Conservation (phyloP, 1,140 invertebrate species). For the Eumaeus atala region DNA sequence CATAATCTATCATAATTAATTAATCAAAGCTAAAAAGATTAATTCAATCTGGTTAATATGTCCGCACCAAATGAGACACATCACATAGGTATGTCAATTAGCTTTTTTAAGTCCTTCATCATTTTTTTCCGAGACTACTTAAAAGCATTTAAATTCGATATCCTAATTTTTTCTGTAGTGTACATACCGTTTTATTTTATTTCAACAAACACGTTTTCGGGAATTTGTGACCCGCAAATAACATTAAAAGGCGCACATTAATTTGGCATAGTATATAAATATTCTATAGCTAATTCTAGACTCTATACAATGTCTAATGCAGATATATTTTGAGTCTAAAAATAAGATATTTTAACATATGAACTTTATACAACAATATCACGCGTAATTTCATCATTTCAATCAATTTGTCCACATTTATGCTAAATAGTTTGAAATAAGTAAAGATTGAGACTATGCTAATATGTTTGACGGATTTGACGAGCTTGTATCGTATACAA, state of each 20-base stretch:
- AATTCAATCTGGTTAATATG: too few species aligned
- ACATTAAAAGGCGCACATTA: conserved; percentile 43
- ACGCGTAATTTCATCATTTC: conserved; percentile 35
- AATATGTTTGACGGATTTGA: conserved; percentile 56
- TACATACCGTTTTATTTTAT: not conserved
- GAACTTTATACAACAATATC: conserved; percentile 45
- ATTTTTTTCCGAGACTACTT: too few species aligned
- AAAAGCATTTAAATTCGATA: too few species aligned
- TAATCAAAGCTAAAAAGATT: too few species aligned
- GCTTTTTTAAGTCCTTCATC: too few species aligned
- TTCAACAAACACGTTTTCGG: not conserved
- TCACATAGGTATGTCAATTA: too few species aligned
- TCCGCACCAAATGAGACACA: too few species aligned
- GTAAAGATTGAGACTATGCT: conserved; percentile 37
- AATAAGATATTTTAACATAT: conserved; percentile 56
- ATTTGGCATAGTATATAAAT: conserved; percentile 25
- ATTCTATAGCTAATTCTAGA: conserved; percentile 35
- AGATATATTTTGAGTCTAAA: conserved; percentile 63
- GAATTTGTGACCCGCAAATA: conserved; percentile 36
- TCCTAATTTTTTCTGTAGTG: too few species aligned
- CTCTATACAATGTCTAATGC: conserved; percentile 47
- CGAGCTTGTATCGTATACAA: conserved; percentile 43
- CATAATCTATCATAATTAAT: too few species aligned
- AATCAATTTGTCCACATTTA: conserved; percentile 34
- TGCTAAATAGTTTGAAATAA: conserved; percentile 26